Base-by-base conservation (phyloP, 2,888 invertebrate species). In the Tortricodes alternella region DNA sequence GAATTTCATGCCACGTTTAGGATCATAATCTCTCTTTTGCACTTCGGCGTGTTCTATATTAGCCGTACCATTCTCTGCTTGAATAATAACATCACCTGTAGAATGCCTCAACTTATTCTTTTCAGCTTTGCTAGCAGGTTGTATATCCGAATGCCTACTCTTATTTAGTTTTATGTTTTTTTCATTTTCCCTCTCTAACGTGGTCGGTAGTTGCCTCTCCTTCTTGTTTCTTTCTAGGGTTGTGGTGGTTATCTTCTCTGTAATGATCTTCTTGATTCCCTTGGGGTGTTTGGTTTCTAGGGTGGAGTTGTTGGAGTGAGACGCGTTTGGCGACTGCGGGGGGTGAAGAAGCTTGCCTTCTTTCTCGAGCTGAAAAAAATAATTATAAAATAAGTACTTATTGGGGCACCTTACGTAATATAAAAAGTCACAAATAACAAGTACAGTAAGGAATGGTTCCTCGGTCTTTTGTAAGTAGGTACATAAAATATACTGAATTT, bases 1-100 rank as follows among this genome's bases (percentile, higher is more conserved):
- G 51, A 95, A 94, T 73, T 94, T 94, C 78, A 92, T 92, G 43
- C 91, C 93, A 58, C 92, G 91, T 63, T 91, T 92, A 0, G 88
- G 83, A 57, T 93, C 92, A 37, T 91, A 86, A 63, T 92, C 92
- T 60, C 88, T 85, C 71, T 92, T 93, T 67, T 92, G 92, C 0
- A 83, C 72, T 76, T 92, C 92, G 1, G 82, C 74, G 23, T 89
- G 86, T 67, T 92, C 92, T 21, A 88, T 70, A 58, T 82, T 77
- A 34, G 76, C 64, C 13, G 83, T 73, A 0, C 88, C 84, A 59
- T 88, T 90, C 56, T 90, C 89, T 38, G 86, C 80, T 62, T 83
- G 85, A 46, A 84, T 85, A 1, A 89, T 83, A 46, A 84, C 70
- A n/a, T 89, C 89, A 41, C 84, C 85, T 16, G 80, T 76, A 3